Evolutionary conservation across 2,888 invertebrate genomes (phyloP), one percentile per base, ranked within the genome.

Genomic region (Lamellibrachia satsuma): DNA sequence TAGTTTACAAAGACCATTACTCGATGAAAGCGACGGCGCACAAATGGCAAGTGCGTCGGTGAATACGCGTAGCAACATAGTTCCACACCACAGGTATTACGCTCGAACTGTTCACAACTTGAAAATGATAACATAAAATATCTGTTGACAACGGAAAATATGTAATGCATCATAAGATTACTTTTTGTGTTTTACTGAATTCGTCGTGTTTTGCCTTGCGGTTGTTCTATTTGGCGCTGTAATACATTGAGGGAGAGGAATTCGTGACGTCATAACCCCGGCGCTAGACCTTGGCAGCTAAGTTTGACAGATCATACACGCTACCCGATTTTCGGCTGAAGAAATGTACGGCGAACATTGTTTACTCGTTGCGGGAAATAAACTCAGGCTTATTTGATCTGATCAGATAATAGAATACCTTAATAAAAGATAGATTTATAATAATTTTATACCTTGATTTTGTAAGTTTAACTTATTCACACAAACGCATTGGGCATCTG

Each of bases 1-100:
- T 75, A 75, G 75, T 75, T 75, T 75, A 75, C 75, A 75, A 75
- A 75, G 75, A 75, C 75, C 75, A 75, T 75, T 75, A 75, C 75
- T 55, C 75, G 75, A 75, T 75, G 75, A 75, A 75, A 75, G 75
- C 75, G 22, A 75, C 75, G 75, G 75, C 75, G 75, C 75, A 75
- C 75, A n/a, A 75, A 75, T 75, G 15, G 75, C 75, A 75, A 75
- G 75, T 75, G 75, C 75, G 15, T n/a, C 6, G 75, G 75, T 75
- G n/a, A 22, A 22, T 75, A n/a, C 75, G 75, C 75, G 75, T 75
- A 75, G n/a, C 75, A 75, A 75, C 75, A n/a, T 75, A 75, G 75
- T 75, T 75, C 75, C 75, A 75, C 15, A 75, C 3, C 22, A 75
- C 6, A 75, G 22, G 15, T 75, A 22, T n/a, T 75, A 22, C 22